Evolutionary conservation across 2,113 vertebrate genomes (phyloP).

Genomic region (Hippocampus comes): DNA sequence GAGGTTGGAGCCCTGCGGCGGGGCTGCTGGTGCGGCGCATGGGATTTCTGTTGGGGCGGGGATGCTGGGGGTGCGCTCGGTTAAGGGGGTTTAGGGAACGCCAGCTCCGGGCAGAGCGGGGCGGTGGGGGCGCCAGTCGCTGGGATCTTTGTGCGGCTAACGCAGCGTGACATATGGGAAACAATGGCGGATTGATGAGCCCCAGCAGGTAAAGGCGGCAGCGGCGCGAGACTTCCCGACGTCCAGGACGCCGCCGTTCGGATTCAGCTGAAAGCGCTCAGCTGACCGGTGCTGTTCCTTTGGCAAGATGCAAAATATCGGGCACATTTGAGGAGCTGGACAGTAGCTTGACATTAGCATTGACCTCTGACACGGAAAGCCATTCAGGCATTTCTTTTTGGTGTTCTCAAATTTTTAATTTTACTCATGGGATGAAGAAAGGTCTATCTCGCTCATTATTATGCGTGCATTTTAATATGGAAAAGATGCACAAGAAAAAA

Average conservation of each 20-base stretch:
- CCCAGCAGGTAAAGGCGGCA: slow-evolving; percentile 97
- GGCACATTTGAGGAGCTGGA: background rate
- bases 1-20: slow-evolving; percentile 36
- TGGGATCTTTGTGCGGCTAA: slow-evolving; percentile 92
- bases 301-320: background rate
- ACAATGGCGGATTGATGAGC: slow-evolving; percentile 98
- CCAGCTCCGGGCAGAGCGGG: slow-evolving; percentile 85
- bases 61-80: slow-evolving; percentile 36
- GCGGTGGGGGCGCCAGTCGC: slow-evolving; percentile 85
- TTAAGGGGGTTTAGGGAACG: slow-evolving; percentile 84
- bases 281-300: slow-evolving; percentile 19
- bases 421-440: too few species aligned
- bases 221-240: slow-evolving; percentile 74
- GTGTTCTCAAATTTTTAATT: too few species aligned
- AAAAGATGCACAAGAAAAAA: too few species aligned
- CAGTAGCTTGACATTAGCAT: too few species aligned
- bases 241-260: slow-evolving; percentile 69
- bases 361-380: too few species aligned
- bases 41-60: slow-evolving; percentile 62
- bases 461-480: too few species aligned
- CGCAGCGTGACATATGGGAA: slow-evolving; percentile 94
- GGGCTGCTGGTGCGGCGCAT: slow-evolving; percentile 51
- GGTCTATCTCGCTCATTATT: too few species aligned
- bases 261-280: slow-evolving; percentile 59
- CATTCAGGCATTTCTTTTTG: too few species aligned